A percentile compares a stretch with the other conserved stretches of the same genome.
Conservation (phyloP, 2,113 vertebrate species). For the Dolichotis patagonum region DNA sequence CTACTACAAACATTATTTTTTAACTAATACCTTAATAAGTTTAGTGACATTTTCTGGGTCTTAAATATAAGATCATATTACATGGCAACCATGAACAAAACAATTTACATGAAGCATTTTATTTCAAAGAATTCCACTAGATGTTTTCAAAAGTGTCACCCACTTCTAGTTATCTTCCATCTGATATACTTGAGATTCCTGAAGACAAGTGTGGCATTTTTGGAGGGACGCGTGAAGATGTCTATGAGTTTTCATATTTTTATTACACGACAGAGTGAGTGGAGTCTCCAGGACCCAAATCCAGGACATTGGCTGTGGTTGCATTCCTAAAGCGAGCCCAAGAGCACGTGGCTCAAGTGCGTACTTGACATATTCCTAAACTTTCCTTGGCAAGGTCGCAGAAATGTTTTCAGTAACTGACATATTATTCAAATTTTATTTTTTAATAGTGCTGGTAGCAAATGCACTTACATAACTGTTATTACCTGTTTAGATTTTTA, state of each 20-base stretch:
- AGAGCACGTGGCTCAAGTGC: conserved; percentile 85
- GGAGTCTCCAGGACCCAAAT: conserved; percentile 6
- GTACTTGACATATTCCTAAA: conserved; percentile 80
- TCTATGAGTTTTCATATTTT: conserved; percentile 57
- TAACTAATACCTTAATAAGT: background rate
- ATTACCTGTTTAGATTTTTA: background rate
- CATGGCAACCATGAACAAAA: background rate
- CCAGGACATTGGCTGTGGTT: conserved; percentile 22
- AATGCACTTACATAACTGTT: background rate
- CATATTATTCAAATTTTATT: conserved; percentile 36
- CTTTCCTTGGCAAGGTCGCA: conserved; percentile 73
- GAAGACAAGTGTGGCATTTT: conserved; percentile 46
- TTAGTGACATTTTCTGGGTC: background rate
- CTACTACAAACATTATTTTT: background rate
- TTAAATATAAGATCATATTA: background rate
- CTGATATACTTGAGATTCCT: background rate
- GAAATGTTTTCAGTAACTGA: conserved; percentile 55
- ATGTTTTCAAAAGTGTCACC: background rate
- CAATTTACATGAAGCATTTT: background rate
- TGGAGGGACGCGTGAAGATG: conserved; percentile 52
- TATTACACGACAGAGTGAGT: background rate
- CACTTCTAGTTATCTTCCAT: background rate
- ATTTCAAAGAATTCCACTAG: background rate
- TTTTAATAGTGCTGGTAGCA: background rate
- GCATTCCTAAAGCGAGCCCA: conserved; percentile 73